These are phyloP conservation scores for Limanda limanda DNA, from an alignment of 2,113 vertebrate genomes.

Conservation along the genomic window DNA sequence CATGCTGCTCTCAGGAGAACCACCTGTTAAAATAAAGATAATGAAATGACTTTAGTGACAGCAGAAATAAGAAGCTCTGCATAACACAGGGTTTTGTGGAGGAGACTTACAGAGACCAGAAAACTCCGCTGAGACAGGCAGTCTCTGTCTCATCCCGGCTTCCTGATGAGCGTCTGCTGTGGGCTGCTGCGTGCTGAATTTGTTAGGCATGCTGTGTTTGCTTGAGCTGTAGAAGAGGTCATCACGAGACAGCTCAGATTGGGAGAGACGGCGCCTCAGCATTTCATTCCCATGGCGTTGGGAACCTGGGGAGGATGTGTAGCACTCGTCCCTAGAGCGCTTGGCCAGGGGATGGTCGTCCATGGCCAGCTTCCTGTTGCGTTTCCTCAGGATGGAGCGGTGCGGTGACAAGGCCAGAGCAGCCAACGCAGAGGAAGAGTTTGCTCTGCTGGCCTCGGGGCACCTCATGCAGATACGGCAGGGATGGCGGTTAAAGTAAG, in stretches of 20 bases:
- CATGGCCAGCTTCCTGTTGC: conserved; percentile 54
- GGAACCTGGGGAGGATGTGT: conserved; percentile 55
- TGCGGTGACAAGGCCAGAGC: conserved; percentile 80
- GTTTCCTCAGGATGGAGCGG: conserved; percentile 69
- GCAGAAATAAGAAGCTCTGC: too few relatives aligned
- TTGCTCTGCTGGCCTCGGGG: conserved; percentile 10
- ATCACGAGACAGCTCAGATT: background rate
- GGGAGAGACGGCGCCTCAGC: conserved; percentile 7
- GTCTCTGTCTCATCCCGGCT: background rate
- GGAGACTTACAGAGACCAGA: conserved; percentile 21
- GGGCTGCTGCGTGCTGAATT: conserved; percentile 15
- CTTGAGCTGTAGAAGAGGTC: conserved; percentile 20
- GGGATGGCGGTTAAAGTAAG: conserved; percentile 4
- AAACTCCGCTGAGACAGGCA: background rate
- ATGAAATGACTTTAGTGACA: background rate
- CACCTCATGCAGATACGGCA: conserved; percentile 62
- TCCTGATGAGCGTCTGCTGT: conserved; percentile 23
- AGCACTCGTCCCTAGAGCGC: conserved; percentile 55
- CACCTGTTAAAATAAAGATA: conserved; percentile 17
- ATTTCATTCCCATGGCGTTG: conserved; percentile 32
- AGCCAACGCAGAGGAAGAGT: conserved; percentile 54
- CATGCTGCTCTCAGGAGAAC: conserved; percentile 11
- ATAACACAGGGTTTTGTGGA: background rate
- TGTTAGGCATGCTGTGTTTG: conserved; percentile 29
- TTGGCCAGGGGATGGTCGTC: conserved; percentile 61